Conservation (phyloP, 2,797 vertebrate genomes). For the Borostomias antarcticus region DNA sequence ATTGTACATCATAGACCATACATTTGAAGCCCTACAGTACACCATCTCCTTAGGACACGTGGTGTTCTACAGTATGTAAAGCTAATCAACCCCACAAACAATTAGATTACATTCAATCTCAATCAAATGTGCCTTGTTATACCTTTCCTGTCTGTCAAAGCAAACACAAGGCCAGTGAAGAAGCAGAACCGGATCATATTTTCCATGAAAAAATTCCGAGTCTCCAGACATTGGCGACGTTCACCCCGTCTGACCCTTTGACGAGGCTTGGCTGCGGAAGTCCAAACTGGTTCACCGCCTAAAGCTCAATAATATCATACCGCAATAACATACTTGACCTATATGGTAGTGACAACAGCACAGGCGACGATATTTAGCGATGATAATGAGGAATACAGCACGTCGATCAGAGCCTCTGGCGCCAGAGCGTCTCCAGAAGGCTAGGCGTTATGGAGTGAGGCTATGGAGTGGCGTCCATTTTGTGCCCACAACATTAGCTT, state of each 20-base stretch:
- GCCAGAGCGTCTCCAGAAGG: conserved; percentile 18
- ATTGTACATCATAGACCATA: neutral
- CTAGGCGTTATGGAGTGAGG: conserved; percentile 33
- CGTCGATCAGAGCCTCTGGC: neutral
- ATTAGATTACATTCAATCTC: neutral
- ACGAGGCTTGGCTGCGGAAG: conserved; percentile 17
- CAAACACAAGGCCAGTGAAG: neutral
- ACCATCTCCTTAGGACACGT: neutral
- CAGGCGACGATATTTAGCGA: neutral
- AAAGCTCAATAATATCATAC: conserved; percentile 26
- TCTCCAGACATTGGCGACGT: conserved; percentile 12
- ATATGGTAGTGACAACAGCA: neutral
- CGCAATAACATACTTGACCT: conserved; percentile 36
- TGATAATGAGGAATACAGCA: neutral
- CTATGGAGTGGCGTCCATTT: conserved; percentile 53
- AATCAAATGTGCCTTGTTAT: neutral
- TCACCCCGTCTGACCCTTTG: conserved; percentile 45
- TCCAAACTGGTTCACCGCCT: conserved; percentile 47
- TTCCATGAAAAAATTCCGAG: neutral
- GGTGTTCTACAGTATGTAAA: neutral
- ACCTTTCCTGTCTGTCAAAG: neutral
- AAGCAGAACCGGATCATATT: neutral
- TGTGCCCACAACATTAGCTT: conserved; percentile 37
- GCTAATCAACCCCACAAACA: neutral
- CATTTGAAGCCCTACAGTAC: neutral